Evolutionary conservation across 2,113 vertebrate genomes (phyloP).

Genomic region (Pampusana beccarii): DNA sequence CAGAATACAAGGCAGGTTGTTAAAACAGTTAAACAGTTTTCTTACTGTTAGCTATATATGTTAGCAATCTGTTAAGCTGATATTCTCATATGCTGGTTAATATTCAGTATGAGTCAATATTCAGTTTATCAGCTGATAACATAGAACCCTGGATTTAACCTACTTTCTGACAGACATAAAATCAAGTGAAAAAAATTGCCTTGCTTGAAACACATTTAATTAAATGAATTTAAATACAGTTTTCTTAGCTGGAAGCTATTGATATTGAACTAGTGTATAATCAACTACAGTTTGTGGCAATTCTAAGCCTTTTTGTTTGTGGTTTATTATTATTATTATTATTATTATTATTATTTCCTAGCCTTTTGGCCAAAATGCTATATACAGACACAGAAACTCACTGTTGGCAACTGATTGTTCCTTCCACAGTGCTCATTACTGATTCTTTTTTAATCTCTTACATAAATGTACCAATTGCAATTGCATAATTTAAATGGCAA

Average conservation of each 20-base stretch:
- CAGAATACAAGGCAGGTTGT: not conserved
- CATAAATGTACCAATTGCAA: not conserved
- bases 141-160: not conserved
- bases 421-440: not conserved
- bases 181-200: not conserved
- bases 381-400: not conserved
- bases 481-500: not conserved
- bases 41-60: not conserved
- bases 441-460: not conserved
- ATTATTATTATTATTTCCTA: not conserved
- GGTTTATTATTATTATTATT: not conserved
- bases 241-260: not conserved
- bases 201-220: not conserved
- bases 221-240: not conserved
- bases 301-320: not conserved
- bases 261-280: not conserved
- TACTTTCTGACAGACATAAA: not conserved
- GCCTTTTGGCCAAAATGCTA: not conserved
- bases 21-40: not conserved
- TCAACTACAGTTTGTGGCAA: rapidly evolving
- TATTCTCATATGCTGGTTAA: not conserved
- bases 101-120: not conserved
- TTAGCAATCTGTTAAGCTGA: not conserved
- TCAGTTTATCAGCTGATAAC: not conserved
- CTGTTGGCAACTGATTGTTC: not conserved